These are phyloP conservation scores for Umimayanthus kanabou DNA, from an alignment of 92 coral and sea anemone genomes.

Conservation along the genomic window DNA sequence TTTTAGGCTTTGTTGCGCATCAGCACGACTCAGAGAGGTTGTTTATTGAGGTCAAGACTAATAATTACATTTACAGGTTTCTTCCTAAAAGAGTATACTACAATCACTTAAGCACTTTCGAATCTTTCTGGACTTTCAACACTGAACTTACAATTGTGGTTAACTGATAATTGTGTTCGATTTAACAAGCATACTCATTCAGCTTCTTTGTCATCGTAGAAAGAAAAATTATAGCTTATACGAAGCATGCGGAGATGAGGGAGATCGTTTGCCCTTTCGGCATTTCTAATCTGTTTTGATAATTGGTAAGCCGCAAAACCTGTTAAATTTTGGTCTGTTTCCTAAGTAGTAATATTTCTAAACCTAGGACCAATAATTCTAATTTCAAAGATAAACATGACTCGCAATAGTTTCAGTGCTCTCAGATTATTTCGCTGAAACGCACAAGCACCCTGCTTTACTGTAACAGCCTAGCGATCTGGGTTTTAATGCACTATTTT, in stretches of 20 bases:
- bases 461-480: not conserved
- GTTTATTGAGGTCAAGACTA: not conserved
- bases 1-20: not conserved
- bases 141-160: too few relatives aligned
- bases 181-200: too few relatives aligned
- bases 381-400: not conserved
- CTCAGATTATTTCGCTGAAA: not conserved
- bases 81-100: not conserved
- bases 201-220: too few relatives aligned
- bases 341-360: not conserved
- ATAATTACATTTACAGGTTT: not conserved
- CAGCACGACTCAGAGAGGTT: slow-evolving; percentile 1
- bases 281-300: not conserved
- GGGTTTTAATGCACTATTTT: not conserved
- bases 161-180: too few relatives aligned
- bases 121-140: not conserved
- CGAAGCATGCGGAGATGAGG: too few relatives aligned
- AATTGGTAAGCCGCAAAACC: not conserved
- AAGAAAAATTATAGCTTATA: too few relatives aligned
- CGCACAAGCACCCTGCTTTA: not conserved
- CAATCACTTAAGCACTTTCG: not conserved
- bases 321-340: not conserved
- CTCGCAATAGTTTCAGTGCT: not conserved
- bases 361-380: not conserved
- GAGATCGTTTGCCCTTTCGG: not conserved